Base-by-base conservation (phyloP, 1,140 invertebrate species). In the Drosophila bipectinata region DNA sequence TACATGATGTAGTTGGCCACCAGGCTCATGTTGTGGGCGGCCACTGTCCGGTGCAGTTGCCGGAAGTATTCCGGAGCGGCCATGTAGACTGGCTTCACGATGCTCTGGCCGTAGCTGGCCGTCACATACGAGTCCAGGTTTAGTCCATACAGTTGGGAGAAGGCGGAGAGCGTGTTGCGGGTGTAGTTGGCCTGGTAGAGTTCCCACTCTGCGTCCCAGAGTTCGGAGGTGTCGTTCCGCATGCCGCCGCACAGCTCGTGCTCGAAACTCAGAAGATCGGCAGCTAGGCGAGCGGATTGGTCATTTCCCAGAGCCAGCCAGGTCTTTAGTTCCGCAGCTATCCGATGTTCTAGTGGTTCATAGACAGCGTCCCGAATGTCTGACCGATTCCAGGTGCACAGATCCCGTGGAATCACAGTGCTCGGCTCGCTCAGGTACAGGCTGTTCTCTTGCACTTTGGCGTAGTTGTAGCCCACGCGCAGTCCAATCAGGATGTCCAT, bases 401-500 rank as follows among this genome's bases (percentile, higher is more conserved):
- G 53, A 1, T 90, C 63, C 0, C 37, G 18, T 1, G 90, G 90
- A 5, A 91, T 72, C 6, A 91, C 32, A 0, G 85, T 91, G 18
- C 56, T 73, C 0, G 90, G 90, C 12, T 90, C 82, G 92, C 97
- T 97, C 61, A 98, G 93, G 92, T 98, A 97, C 72, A 98, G 96
- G 4, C 97, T 95, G 92, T 97, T 96, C 78, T 95, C 94, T 69
- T 96, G 94, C 1, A 97, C 97, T 90, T 97, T 96, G 78, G 95
- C 96, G 44, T 97, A 96, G 90, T 98, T 97, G 4, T 97, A 95
- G 14, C 95, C 96, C 30, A 98, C 95, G 94, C 95, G 96, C 79
- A 97, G 94, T 0, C 96, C 94, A 60, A 97, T 94, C 1, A 98
- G 66, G 0, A 92, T 95, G 69, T 97, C 96, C 77, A 97, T 96